These are phyloP conservation scores for Gila robusta DNA, from an alignment of 2,797 vertebrate species.

Conservation along the genomic window DNA sequence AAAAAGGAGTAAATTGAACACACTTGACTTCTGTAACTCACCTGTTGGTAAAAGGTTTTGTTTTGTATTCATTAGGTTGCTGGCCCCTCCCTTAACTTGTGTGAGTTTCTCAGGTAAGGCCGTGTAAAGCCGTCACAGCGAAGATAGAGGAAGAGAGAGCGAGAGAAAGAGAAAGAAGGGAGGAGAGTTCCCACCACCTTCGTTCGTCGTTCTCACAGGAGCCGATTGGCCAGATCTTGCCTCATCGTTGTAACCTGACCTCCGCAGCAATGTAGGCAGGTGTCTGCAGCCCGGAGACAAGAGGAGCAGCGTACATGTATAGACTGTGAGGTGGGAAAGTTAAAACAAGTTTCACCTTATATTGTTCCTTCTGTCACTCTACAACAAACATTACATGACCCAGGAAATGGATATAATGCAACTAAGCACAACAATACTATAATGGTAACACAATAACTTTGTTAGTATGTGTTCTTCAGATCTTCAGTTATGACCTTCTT, in stretches of 20 bases:
- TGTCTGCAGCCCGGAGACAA: constrained; percentile 75
- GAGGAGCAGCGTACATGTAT: constrained; percentile 64
- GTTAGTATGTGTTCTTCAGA: constrained; percentile 3
- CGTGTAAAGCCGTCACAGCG: constrained; percentile 51
- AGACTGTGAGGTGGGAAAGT: constrained; percentile 52
- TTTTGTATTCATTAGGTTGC: constrained; percentile 79
- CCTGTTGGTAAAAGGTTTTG: constrained; percentile 81
- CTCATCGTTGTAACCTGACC: constrained; percentile 77
- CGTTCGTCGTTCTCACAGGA: constrained; percentile 80
- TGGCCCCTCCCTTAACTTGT: constrained; percentile 78
- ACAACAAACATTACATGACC: constrained; percentile 28
- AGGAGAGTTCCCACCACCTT: constrained; percentile 90
- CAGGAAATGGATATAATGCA: constrained; percentile 14
- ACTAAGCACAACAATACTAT: not conserved
- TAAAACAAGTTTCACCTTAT: constrained; percentile 70
- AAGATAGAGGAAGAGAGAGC: constrained; percentile 57
- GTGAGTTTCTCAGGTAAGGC: constrained; percentile 79
- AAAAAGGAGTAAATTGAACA: constrained; percentile 70
- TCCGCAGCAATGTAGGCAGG: constrained; percentile 74
- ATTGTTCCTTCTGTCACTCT: constrained; percentile 63
- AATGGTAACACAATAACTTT: not conserved
- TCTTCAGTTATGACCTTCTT: not conserved
- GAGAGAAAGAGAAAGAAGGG: constrained; percentile 73
- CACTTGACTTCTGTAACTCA: constrained; percentile 83
- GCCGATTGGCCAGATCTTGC: constrained; percentile 80